Evolutionary conservation across 2,113 vertebrate species (phyloP).

Genomic region (Ailurus styani): DNA sequence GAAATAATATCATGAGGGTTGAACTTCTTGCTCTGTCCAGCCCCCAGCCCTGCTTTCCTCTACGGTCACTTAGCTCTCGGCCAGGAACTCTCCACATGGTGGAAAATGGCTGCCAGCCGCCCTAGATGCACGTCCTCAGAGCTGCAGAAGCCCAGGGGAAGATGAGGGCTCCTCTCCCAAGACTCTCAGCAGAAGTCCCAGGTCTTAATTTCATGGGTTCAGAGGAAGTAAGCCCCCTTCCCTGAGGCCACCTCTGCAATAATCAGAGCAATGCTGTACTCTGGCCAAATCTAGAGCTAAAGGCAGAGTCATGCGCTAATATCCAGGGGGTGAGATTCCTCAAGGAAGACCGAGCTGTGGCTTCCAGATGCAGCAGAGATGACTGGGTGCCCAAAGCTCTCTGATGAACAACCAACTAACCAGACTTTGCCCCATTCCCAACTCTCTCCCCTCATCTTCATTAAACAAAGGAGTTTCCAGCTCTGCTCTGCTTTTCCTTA

Average conservation of each 20-base stretch:
- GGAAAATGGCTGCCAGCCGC: background rate
- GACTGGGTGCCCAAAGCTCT: background rate
- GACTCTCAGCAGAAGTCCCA: background rate
- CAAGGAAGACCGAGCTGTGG: background rate
- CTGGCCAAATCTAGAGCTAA: background rate
- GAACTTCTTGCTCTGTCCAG: background rate
- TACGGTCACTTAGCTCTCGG: background rate
- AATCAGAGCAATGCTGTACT: background rate
- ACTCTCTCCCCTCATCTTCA: background rate
- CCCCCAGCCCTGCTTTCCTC: background rate
- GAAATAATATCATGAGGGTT: background rate
- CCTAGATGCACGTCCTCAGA: background rate
- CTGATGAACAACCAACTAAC: background rate
- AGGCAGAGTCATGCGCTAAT: background rate
- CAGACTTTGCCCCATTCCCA: background rate
- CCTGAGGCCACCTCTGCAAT: background rate
- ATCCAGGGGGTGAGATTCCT: background rate
- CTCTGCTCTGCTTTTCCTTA: background rate
- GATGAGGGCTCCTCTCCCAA: background rate
- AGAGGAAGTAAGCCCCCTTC: background rate
- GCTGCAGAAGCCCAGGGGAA: background rate
- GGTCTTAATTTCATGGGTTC: background rate
- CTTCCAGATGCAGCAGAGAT: background rate
- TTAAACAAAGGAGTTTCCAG: background rate
- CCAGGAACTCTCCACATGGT: background rate